phyloP scores from a whole-genome alignment of 2,113 vertebrate genomes.

The Equus przewalskii region DNA sequence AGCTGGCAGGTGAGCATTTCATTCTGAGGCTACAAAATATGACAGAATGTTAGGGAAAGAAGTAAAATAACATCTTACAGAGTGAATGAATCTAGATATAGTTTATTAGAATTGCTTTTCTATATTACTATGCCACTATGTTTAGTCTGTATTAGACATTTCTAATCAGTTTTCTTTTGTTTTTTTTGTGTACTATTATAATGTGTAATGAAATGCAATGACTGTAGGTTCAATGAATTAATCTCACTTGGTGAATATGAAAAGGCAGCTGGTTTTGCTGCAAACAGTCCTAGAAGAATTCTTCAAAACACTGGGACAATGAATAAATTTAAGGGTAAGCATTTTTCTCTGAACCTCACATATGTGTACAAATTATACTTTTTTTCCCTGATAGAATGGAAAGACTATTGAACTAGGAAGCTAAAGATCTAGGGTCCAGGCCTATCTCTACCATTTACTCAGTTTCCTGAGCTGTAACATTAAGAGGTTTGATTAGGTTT shows the following conservation, averaged over 20 bases:
- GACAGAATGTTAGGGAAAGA: neutral
- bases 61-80: neutral
- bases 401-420: neutral
- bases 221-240: slow-evolving; percentile 88
- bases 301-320: slow-evolving; percentile 88
- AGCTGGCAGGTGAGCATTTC: slow-evolving; percentile 13
- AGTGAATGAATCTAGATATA: neutral
- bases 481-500: slow-evolving; percentile 36
- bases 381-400: neutral
- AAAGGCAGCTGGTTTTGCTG: slow-evolving; percentile 87
- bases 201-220: slow-evolving; percentile 67
- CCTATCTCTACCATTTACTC: neutral
- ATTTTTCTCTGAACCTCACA: slow-evolving; percentile 47
- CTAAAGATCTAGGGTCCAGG: neutral
- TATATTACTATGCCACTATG: slow-evolving; percentile 10
- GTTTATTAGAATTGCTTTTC: slow-evolving; percentile 37
- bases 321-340: slow-evolving; percentile 87
- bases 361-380: neutral
- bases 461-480: slow-evolving; percentile 34
- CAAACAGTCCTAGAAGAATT: slow-evolving; percentile 87
- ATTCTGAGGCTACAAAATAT: slow-evolving; percentile 19
- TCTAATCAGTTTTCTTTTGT: slow-evolving; percentile 56
- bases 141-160: slow-evolving; percentile 34
- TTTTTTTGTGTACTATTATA: slow-evolving; percentile 30
- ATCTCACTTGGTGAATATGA: slow-evolving; percentile 87